Evolutionary conservation across 2,113 vertebrate genomes (phyloP), one percentile per base, ranked within the genome.

Genomic region (Mustela lutreola): DNA sequence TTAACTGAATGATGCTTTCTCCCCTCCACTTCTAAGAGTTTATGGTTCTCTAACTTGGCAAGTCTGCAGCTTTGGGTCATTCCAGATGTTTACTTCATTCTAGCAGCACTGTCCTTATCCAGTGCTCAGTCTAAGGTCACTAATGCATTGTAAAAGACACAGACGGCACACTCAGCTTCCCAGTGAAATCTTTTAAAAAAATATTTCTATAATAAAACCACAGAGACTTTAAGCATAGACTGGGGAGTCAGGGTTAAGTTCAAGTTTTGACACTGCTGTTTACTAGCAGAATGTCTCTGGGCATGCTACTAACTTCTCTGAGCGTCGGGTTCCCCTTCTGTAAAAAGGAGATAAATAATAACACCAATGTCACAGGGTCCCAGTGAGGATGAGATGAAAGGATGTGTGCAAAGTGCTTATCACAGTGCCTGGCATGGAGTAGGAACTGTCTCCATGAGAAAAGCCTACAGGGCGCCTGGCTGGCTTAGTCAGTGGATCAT

Each of bases 301-400:
- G 56, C 10, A 62, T 2, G 2, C 33, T 67, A 70, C 53, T 89
- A 89, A 91, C 82, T 58, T 95, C 70, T 76, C 88, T 60, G 21
- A 89, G 53, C 22, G 19, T 50, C 12, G 71, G 48, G 48, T 56
- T 88, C 24, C 12, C 53, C 85, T 58, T 96, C 50, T 95, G 63
- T 97, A 90, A 85, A 89, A 75, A 96, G 53, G 45, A 95, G 78
- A 86, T 85, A 97, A 91, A 67, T 78, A 88, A 89, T 53, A 97
- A 81, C 33, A 86, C 48, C 45, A 48, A 91, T 7, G 2, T 89
- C 42, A 78, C 48, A 76, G 21, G 8, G 36, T 36, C 87, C 26
- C 50, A 81, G 19, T 75, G 45, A 93, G n/a, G 22, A 85, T 81
- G 91, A 81, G 12, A 89, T 71, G 65, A 97, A 53, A 94, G n/a